Evolutionary conservation across 1,140 invertebrate species (phyloP).

Genomic region (Maconellicoccus hirsutus): DNA sequence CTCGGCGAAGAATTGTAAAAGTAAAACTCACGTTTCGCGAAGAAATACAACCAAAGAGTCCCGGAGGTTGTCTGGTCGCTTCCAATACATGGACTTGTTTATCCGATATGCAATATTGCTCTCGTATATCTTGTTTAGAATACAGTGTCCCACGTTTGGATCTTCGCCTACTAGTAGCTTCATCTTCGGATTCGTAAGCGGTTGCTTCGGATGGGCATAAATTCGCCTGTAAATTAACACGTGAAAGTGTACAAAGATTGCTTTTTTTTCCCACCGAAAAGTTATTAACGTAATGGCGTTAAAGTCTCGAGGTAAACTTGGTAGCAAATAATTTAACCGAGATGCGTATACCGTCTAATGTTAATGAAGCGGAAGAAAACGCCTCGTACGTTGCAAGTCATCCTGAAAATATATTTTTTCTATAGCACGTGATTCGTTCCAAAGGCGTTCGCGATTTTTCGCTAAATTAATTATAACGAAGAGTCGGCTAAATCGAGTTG

Average conservation of each 20-base stretch:
- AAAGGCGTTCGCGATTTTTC: too few relatives aligned
- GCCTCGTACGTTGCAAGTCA: too few relatives aligned
- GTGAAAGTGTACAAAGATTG: background rate
- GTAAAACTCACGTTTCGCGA: conserved; percentile 11
- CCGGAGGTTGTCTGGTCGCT: conserved; percentile 49
- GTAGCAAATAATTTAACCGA: too few relatives aligned
- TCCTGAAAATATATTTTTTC: too few relatives aligned
- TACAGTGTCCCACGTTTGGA: conserved; percentile 50
- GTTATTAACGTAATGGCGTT: background rate
- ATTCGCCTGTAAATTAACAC: background rate
- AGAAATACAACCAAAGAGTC: conserved; percentile 77
- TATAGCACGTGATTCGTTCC: too few relatives aligned
- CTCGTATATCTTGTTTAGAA: conserved; percentile 75
- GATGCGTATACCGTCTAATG: too few relatives aligned
- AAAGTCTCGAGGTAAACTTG: too few relatives aligned
- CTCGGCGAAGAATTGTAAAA: too few relatives aligned
- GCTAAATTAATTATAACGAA: too few relatives aligned
- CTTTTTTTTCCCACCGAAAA: too few relatives aligned
- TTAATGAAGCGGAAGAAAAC: too few relatives aligned
- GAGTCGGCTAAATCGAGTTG: too few relatives aligned
- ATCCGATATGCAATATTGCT: conserved; percentile 86
- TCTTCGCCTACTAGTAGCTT: conserved; percentile 29
- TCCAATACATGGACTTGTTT: conserved; percentile 77
- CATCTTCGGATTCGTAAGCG: conserved; percentile 3
- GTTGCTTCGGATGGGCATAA: conserved; percentile 14